Conservation (phyloP, 1,140 invertebrate genomes). For the Drosophila yakuba region DNA sequence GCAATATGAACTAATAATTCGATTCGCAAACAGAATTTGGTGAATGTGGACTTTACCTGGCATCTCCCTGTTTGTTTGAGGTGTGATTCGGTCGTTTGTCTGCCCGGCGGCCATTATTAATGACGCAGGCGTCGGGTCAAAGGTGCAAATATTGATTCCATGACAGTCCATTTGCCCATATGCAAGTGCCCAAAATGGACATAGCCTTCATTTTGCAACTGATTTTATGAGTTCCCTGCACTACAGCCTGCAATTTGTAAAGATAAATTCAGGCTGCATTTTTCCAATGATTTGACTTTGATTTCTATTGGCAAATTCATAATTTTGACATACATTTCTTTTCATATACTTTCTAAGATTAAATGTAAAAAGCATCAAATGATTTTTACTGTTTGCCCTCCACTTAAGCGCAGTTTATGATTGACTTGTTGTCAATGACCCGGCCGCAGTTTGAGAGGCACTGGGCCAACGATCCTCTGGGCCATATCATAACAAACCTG, state of each 20-base stretch:
- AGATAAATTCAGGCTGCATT: not conserved
- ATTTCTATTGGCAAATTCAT: no score
- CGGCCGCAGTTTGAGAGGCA: conserved; percentile 45
- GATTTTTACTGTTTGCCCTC: no score
- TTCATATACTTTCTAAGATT: no score
- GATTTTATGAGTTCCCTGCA: not conserved
- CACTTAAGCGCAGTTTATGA: not conserved
- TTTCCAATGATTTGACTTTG: not conserved
- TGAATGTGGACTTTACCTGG: not conserved
- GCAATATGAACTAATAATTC: not conserved
- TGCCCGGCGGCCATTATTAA: conserved; percentile 36
- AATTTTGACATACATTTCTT: no score
- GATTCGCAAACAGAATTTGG: conserved; percentile 5
- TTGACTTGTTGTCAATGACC: conserved; percentile 31
- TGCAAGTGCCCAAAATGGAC: not conserved
- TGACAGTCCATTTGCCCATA: conserved; percentile 14
- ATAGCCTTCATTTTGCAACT: not conserved
- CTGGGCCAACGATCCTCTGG: conserved; percentile 12
- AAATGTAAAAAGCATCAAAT: not conserved
- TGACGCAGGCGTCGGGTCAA: conserved; percentile 42
- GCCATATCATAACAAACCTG: conserved; percentile 77
- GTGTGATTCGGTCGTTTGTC: conserved; percentile 31
- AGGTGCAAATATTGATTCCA: conserved; percentile 46
- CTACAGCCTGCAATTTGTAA: not conserved
- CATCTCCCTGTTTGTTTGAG: conserved; percentile 9